Conservation (phyloP, 2,797 vertebrate species). For the Ctenochaetus hawaiiensis region DNA sequence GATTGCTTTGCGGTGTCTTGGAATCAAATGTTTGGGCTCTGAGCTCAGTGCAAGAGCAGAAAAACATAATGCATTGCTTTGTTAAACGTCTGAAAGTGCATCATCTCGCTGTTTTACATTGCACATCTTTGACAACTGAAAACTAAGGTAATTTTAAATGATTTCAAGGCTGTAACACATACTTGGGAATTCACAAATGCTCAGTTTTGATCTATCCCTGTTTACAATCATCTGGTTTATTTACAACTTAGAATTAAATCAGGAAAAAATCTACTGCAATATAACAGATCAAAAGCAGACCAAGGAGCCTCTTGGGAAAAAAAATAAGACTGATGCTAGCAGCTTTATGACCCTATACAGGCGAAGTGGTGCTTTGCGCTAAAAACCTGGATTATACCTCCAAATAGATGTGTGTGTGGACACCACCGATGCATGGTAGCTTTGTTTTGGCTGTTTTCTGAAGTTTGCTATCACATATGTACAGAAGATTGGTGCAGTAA, state of each 20-base stretch:
- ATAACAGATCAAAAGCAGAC: conserved; percentile 17
- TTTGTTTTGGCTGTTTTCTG: too few species aligned
- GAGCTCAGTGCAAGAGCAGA: conserved; percentile 58
- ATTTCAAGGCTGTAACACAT: conserved; percentile 2
- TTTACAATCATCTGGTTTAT: not conserved
- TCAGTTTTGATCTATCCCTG: not conserved
- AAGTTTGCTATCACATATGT: too few species aligned
- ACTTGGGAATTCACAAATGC: not conserved
- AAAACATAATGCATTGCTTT: conserved; percentile 51
- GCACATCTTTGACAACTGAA: conserved; percentile 33
- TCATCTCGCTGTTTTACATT: conserved; percentile 39
- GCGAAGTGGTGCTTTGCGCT: not conserved
- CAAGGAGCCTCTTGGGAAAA: not conserved
- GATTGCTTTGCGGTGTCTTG: conserved; percentile 72
- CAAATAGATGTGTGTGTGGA: too few species aligned
- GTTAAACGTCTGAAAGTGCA: conserved; percentile 38
- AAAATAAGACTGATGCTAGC: not conserved
- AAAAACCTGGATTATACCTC: not conserved
- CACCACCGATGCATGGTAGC: too few species aligned
- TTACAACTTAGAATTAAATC: not conserved
- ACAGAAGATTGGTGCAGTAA: too few species aligned
- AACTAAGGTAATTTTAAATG: conserved; percentile 4
- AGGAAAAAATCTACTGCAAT: conserved; percentile 1
- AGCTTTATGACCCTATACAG: not conserved
- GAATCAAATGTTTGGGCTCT: conserved; percentile 67